phyloP scores from a whole-genome alignment of 30 jellyfish, hydroid and myxozoan species.

The Chironex yamaguchii region DNA sequence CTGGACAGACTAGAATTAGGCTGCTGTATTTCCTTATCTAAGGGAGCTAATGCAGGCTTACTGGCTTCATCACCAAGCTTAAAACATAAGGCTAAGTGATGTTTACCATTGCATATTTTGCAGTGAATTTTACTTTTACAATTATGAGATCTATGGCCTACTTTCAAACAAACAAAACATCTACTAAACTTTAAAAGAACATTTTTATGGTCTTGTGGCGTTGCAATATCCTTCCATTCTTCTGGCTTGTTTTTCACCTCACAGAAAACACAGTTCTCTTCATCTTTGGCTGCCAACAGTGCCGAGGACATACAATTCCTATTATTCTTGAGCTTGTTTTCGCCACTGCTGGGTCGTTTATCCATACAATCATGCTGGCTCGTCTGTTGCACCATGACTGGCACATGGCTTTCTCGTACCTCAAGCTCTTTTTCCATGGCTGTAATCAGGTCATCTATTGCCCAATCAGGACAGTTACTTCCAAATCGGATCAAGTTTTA shows the following conservation, averaged over 20 bases:
- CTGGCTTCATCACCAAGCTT: background rate
- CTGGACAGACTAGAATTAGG: background rate
- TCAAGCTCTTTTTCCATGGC: constrained; percentile 49
- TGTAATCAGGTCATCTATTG: constrained; percentile 52
- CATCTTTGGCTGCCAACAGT: constrained; percentile 14
- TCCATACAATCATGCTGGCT: no score
- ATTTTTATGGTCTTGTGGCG: constrained; percentile 17
- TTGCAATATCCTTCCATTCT: background rate
- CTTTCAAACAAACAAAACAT: constrained; percentile 28
- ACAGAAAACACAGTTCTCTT: constrained; percentile 6
- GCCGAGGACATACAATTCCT: constrained; percentile 15
- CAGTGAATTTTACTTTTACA: background rate
- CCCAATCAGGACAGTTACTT: constrained; percentile 36
- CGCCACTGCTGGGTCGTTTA: background rate
- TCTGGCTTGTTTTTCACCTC: background rate
- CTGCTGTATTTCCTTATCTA: background rate
- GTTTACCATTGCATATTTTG: constrained; percentile 17
- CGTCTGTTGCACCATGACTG: constrained; percentile 47
- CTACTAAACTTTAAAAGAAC: background rate
- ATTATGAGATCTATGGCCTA: background rate
- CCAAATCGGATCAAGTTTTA: constrained; percentile 41
- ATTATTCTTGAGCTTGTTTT: constrained; percentile 7
- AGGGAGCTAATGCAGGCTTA: background rate
- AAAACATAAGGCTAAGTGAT: constrained; percentile 4
- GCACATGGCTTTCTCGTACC: constrained; percentile 45